phyloP scores from a whole-genome alignment of 2,888 invertebrate genomes.

The Chrysolina oricalcia region DNA sequence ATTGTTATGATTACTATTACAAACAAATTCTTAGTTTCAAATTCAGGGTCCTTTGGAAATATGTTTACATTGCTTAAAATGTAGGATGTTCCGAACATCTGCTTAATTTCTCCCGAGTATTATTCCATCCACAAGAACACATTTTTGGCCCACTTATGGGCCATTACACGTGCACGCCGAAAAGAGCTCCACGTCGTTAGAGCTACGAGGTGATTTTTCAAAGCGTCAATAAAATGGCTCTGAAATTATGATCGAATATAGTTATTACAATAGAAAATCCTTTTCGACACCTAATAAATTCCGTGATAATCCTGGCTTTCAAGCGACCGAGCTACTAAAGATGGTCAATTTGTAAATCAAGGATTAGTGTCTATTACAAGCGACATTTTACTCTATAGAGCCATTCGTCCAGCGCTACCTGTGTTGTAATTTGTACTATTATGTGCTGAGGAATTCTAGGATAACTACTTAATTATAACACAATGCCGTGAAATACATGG shows the following conservation, averaged over 20 bases:
- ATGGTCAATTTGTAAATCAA: conserved; percentile 57
- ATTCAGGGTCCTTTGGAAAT: too few relatives aligned
- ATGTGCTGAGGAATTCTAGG: conserved; percentile 16
- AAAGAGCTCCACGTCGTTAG: neutral
- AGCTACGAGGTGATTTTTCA: conserved; percentile 24
- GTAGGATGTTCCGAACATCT: neutral
- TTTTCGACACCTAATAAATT: conserved; percentile 57
- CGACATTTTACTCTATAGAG: conserved; percentile 7
- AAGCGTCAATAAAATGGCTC: conserved; percentile 8
- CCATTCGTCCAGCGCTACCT: conserved; percentile 19
- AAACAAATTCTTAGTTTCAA: too few relatives aligned
- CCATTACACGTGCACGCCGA: conserved; percentile 14
- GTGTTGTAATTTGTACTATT: conserved; percentile 26
- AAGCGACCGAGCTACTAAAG: conserved; percentile 41
- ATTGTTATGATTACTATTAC: too few relatives aligned
- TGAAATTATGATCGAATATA: conserved; percentile 35
- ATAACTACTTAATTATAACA: conserved; percentile 17
- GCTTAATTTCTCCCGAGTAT: neutral
- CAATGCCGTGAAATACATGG: neutral
- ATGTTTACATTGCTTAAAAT: too few relatives aligned
- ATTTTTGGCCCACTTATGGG: neutral
- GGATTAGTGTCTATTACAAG: conserved; percentile 48
- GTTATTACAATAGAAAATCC: conserved; percentile 46
- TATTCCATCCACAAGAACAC: neutral
- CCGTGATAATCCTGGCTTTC: conserved; percentile 52